Conservation (phyloP, 2,888 invertebrate species). For the Therioaphis trifolii region DNA sequence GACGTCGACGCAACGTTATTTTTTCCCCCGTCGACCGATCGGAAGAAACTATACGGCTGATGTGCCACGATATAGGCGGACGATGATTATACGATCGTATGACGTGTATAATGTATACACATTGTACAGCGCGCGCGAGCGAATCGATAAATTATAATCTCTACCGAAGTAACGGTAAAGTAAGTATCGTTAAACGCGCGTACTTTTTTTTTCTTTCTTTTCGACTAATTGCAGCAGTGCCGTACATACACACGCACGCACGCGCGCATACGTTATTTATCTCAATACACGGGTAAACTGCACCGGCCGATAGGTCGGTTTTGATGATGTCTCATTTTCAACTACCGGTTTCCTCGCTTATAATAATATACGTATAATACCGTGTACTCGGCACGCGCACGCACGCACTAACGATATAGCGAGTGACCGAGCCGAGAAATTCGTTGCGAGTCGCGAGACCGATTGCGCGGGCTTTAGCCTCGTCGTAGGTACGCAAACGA, state of each 20-base stretch:
- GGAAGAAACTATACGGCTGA: background rate
- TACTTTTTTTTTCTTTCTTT: background rate
- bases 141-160: no score
- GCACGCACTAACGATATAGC: no score
- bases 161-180: background rate
- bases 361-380: no score
- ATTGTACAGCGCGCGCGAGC: background rate
- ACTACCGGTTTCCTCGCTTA: background rate
- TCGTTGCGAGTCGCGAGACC: no score
- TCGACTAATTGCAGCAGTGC: background rate
- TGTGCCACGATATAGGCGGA: background rate
- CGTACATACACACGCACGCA: no score
- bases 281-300: background rate
- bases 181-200: background rate
- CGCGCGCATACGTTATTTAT: no score
- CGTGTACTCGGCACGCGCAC: no score
- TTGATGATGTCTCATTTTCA: conserved; percentile 4
- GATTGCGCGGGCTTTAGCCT: no score
- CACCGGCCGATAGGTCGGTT: background rate
- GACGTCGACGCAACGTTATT: no score
- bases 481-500: no score
- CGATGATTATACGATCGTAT: background rate
- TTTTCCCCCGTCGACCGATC: background rate
- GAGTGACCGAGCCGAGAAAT: no score
- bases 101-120: background rate